Evolutionary conservation across 2,797 vertebrate species (phyloP).

Genomic region (Anableps anableps): DNA sequence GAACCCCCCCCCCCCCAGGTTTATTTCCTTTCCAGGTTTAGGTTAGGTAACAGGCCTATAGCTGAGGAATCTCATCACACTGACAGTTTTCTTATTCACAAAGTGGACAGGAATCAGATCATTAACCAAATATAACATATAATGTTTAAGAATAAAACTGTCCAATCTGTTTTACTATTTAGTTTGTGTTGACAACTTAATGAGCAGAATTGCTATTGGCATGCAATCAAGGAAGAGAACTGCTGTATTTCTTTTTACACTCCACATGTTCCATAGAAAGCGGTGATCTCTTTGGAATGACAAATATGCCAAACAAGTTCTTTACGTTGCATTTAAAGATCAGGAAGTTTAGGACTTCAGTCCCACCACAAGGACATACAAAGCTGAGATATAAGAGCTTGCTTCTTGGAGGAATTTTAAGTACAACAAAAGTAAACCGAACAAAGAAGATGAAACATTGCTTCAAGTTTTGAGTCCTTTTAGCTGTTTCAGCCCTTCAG

Average conservation of each 20-base stretch:
- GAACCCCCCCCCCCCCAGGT: background rate
- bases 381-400: background rate
- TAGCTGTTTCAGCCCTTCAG: background rate
- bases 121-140: background rate
- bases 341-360: background rate
- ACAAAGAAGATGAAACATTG: conserved; percentile 10
- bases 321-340: conserved; percentile 3
- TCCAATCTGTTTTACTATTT: background rate
- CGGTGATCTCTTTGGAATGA: background rate
- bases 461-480: conserved; percentile 6
- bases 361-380: background rate
- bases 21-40: background rate
- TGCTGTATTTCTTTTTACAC: background rate
- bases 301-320: background rate
- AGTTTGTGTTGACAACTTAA: background rate
- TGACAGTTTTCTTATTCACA: background rate
- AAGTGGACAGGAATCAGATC: background rate
- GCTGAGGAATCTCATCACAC: background rate
- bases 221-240: background rate
- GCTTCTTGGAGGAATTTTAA: background rate
- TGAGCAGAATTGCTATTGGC: background rate
- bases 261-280: background rate
- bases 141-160: background rate
- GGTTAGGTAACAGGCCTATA: background rate
- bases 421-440: background rate